Conservation (phyloP, 2,113 vertebrate genomes). For the Noturus placidus region DNA sequence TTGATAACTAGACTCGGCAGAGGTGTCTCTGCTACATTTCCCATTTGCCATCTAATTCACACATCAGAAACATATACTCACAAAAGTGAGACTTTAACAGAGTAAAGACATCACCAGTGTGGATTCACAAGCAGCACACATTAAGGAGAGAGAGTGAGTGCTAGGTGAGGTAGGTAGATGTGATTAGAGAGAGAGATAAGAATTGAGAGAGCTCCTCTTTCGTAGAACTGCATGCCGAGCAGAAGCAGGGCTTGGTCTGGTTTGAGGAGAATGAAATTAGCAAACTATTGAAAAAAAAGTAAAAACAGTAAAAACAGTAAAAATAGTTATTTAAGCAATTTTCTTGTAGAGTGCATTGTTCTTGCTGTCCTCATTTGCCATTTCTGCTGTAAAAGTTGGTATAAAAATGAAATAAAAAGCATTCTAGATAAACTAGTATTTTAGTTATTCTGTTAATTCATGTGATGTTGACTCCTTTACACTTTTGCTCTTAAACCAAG, state of each 20-base stretch:
- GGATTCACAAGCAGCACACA: conserved; percentile 59
- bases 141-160: conserved; percentile 37
- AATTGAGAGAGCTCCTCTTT: background rate
- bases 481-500: conserved; percentile 80
- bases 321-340: background rate
- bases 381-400: conserved; percentile 2
- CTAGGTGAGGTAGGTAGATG: conserved; percentile 37
- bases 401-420: conserved; percentile 46
- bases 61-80: conserved; percentile 66
- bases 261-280: background rate
- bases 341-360: background rate
- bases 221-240: conserved; percentile 64
- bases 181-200: conserved; percentile 57
- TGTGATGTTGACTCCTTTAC: conserved; percentile 76
- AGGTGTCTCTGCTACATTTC: conserved; percentile 71
- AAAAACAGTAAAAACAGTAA: background rate
- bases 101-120: conserved; percentile 68
- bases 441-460: conserved; percentile 83
- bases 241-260: conserved; percentile 80
- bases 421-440: conserved; percentile 74
- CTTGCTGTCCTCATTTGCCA: background rate
- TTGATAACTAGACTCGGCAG: conserved; percentile 66
- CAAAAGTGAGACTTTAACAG: conserved; percentile 69
- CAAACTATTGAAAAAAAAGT: background rate
- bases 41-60: conserved; percentile 75